Base-by-base conservation (phyloP, 2,797 vertebrate species). In the Mus caroli region DNA sequence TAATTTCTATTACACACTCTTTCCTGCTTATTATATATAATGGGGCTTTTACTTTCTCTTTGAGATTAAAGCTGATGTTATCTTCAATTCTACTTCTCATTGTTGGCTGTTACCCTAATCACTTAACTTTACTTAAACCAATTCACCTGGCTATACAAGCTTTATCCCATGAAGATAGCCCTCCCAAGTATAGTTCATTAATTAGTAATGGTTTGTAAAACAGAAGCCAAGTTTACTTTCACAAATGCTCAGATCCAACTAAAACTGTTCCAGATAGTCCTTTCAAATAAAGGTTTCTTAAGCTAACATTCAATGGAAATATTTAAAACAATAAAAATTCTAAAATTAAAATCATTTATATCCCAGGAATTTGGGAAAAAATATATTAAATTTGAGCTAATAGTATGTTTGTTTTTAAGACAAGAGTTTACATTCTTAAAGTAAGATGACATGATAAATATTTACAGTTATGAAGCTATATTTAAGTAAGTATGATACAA, bases 61-160 rank as follows among this genome's bases (percentile, higher is more conserved):
- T 78, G 11, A 71, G 17, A 5, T 93, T 19, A 28, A 26, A 37
- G 3, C 2, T n/a, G 43, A 4, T 31, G 3, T 85, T 91, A 3
- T 80, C 3, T 93, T 87, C 64, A 91, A 15, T 43, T 84, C 69
- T 26, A 58, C 14, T 87, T 6, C 4, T 19, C 14, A 31, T 12
- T 3, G 12, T 73, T 4, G 2, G 3, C 22, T 10, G 22, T 10
- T 78, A 14, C 24, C 9, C 20, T 85, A 1, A 19, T 84, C 14
- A 90, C 69, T 93, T 80, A 80, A 82, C 50, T 82, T 88, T 85
- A 31, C 4, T 89, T 89, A 69, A 87, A 69, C 0, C 62, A 89
- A 67, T 46, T 90, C 69, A 60, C 6, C 2, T 90, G 73, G 3
- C 19, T 67, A 0, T 37, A 60, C 24, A 86, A 50, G 2, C 3